These are phyloP conservation scores for Aphelinus certus DNA, from an alignment of 1,140 invertebrate species.

Conservation along the genomic window DNA sequence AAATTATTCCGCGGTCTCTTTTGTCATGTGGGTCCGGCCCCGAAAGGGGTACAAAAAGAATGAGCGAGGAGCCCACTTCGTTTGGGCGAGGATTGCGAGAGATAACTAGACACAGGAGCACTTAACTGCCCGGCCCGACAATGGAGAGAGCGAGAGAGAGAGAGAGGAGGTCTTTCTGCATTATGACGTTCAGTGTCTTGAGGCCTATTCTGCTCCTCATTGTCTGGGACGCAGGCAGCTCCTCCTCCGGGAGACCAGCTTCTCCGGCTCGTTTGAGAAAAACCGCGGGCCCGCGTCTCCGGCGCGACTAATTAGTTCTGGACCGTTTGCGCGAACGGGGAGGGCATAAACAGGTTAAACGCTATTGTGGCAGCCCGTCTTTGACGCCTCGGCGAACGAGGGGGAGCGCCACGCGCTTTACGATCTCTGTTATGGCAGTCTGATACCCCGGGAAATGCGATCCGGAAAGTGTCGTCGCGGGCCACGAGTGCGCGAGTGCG, in stretches of 20 bases:
- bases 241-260: too few relatives aligned
- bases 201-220: conserved; percentile 64
- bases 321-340: conserved; percentile 48
- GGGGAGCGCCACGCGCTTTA: too few relatives aligned
- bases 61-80: neutral
- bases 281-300: conserved; percentile 12
- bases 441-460: neutral
- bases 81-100: conserved; percentile 8
- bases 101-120: conserved; percentile 52
- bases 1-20: conserved; percentile 30
- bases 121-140: conserved; percentile 62
- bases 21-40: conserved; percentile 3
- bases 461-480: neutral
- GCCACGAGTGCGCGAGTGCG: neutral
- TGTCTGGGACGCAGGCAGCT: conserved; percentile 48
- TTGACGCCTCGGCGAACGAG: conserved; percentile 19
- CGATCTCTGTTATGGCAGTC: too few relatives aligned
- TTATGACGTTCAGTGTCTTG: conserved; percentile 63
- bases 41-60: conserved; percentile 19
- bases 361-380: conserved; percentile 47
- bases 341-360: conserved; percentile 55
- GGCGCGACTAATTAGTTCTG: conserved; percentile 54
- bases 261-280: conserved; percentile 3
- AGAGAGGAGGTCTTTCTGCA: conserved; percentile 52
- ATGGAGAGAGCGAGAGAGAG: conserved; percentile 48